Evolutionary conservation across 2,888 invertebrate species (phyloP), one percentile per base, ranked within the genome.

Genomic region (Sipha maydis): DNA sequence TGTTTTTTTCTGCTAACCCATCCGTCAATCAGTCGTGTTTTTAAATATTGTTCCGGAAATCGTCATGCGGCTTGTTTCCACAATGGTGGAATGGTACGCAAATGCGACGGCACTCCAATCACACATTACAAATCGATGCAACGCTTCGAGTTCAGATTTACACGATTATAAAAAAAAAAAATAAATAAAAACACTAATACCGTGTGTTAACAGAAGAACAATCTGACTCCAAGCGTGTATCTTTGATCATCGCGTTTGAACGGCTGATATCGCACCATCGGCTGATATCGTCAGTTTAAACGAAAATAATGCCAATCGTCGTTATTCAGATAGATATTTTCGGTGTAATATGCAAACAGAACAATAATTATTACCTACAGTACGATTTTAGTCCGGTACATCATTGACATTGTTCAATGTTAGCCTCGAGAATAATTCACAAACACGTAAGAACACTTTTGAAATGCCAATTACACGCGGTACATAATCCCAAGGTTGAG

Each of bases 11-110:
- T 9, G 7, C 21, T 31, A 79, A 34, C 79, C 21, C 61, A 79
- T 79, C 79, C 79, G 34, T 61, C 61, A 69, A 80, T 80, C 79
- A 38, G 38, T 80, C n/a, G 38, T n/a, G 34, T 61, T 80, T 80
- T 61, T 38, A 80, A 61, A 80, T 38, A 80, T 79, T 61, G 34
- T 38, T 61, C 34, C 34, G 3, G 61, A 34, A 61, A 61, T 80
- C 1, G 28, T 38, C 25, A 38, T 38, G 56, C 25, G 21, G 25
- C 34, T 79, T 34, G 38, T 80, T 34, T 7, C 1, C 34, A n/a
- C 61, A 3, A 4, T 7, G 5, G 61, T 25, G 61, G 61, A 3
- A 19, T 56, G 17, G 17, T 61, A 61, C 8, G 3, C 17, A 61
- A 61, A n/a, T 61, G 38, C 34, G 17, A 80, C 17, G 8, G 69